Percentiles rank a stretch among this genome's conserved stretches.
phyloP scores from a whole-genome alignment of 1,140 invertebrate species.

The Drosophila punjabiensis region DNA sequence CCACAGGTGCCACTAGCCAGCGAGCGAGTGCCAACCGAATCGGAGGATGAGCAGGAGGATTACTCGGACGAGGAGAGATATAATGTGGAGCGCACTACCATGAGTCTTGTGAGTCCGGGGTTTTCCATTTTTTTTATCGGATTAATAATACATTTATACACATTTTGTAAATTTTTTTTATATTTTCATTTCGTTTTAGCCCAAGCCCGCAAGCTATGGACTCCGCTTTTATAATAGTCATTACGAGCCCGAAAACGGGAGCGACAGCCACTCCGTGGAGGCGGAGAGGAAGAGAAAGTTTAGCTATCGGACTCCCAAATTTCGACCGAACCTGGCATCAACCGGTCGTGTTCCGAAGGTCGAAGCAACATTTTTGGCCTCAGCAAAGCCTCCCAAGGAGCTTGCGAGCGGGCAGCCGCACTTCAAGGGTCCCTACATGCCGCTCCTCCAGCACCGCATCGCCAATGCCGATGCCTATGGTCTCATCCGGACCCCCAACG shows the following conservation, averaged over 20 bases:
- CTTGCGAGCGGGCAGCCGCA: slow-evolving; percentile 35
- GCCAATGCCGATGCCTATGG: slow-evolving; percentile 45
- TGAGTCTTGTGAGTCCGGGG: slow-evolving; percentile 9
- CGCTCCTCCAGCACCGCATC: slow-evolving; percentile 42
- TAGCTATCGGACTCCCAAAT: slow-evolving; percentile 20
- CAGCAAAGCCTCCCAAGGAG: slow-evolving; percentile 14
- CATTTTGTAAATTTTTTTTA: background rate
- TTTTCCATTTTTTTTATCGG: background rate
- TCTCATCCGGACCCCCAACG: slow-evolving; percentile 13
- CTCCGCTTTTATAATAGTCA: slow-evolving; percentile 18
- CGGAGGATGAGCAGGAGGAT: slow-evolving; percentile 14
- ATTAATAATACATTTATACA: background rate
- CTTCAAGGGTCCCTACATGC: slow-evolving; percentile 48
- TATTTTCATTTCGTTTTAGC: background rate
- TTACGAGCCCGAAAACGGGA: slow-evolving; percentile 9
- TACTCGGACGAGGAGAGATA: slow-evolving; percentile 20
- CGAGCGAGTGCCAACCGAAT: slow-evolving; percentile 5
- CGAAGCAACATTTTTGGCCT: background rate
- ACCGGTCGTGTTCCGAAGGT: background rate
- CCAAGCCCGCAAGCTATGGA: slow-evolving; percentile 21
- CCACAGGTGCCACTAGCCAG: slow-evolving; percentile 26
- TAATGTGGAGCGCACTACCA: slow-evolving; percentile 8
- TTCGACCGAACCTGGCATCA: slow-evolving; percentile 11
- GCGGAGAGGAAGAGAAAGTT: slow-evolving; percentile 22
- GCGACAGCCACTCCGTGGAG: slow-evolving; percentile 21